Evolutionary conservation across 2,888 invertebrate genomes (phyloP).

Genomic region (Xanthostigma xanthostigma): DNA sequence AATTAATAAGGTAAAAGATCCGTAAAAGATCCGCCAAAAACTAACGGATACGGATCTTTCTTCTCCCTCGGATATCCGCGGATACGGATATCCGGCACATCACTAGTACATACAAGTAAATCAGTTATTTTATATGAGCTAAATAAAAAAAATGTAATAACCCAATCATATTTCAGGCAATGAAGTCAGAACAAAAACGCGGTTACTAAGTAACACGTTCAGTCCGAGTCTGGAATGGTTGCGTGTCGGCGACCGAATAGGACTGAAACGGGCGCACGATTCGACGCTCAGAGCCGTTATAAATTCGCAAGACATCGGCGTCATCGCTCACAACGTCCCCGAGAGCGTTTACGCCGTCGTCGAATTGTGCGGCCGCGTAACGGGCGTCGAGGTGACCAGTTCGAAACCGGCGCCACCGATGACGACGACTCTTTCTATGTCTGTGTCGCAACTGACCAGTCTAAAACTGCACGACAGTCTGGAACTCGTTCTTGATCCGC

Average conservation of each 20-base stretch:
- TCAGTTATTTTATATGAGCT: too few relatives aligned
- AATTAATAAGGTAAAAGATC: too few relatives aligned
- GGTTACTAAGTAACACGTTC: slow-evolving; percentile 50
- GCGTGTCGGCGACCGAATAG: slow-evolving; percentile 61
- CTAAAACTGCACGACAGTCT: slow-evolving; percentile 41
- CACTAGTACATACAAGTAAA: too few relatives aligned
- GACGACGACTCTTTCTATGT: slow-evolving; percentile 20
- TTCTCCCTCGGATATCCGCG: too few relatives aligned
- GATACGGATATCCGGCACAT: too few relatives aligned
- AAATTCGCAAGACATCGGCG: slow-evolving; percentile 69
- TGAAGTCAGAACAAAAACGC: slow-evolving; percentile 52
- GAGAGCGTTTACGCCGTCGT: slow-evolving; percentile 74
- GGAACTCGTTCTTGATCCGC: slow-evolving; percentile 40
- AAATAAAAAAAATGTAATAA: too few relatives aligned
- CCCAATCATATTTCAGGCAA: slow-evolving; percentile 35
- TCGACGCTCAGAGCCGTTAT: slow-evolving; percentile 57
- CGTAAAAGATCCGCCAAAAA: too few relatives aligned
- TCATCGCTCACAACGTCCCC: slow-evolving; percentile 60
- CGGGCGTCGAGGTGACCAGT: slow-evolving; percentile 59
- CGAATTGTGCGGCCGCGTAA: slow-evolving; percentile 66
- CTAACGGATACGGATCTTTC: too few relatives aligned
- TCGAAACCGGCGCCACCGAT: slow-evolving; percentile 36
- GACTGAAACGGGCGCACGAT: slow-evolving; percentile 55
- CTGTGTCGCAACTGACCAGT: slow-evolving; percentile 31
- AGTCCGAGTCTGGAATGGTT: slow-evolving; percentile 67